Percentiles rank a stretch among this genome's conserved stretches.
phyloP scores from a whole-genome alignment of 2,113 vertebrate species.

The Cavia aperea region DNA sequence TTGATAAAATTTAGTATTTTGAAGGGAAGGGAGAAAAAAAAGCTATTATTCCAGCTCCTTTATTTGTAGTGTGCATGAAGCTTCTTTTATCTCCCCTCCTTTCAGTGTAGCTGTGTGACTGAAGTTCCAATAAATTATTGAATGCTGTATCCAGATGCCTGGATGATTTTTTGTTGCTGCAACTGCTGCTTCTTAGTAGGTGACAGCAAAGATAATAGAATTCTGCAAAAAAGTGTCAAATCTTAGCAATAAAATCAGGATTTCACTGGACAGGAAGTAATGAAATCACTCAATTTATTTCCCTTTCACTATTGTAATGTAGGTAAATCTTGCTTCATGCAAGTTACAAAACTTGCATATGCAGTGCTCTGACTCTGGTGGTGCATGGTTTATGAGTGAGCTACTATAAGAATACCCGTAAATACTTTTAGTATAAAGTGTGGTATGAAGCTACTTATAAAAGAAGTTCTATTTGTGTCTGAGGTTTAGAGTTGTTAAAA shows the following conservation, averaged over 20 bases:
- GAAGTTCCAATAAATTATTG: conserved; percentile 58
- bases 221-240: conserved; percentile 28
- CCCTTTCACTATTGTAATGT: conserved; percentile 2
- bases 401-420: not conserved
- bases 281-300: conserved; percentile 42
- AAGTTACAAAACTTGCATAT: not conserved
- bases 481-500: not conserved
- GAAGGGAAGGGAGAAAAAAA: not conserved
- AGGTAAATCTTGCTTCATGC: not conserved
- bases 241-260: conserved; percentile 35
- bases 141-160: conserved; percentile 51
- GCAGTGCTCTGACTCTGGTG: not conserved
- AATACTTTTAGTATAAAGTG: conserved; percentile 10
- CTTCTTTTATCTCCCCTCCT: conserved; percentile 55
- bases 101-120: conserved; percentile 41
- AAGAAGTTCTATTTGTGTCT: not conserved
- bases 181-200: not conserved
- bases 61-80: conserved; percentile 48
- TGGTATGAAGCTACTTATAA: not conserved
- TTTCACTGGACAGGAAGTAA: conserved; percentile 43
- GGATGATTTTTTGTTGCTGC: conserved; percentile 6
- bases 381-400: not conserved
- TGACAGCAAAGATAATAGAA: not conserved
- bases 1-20: conserved; percentile 74
- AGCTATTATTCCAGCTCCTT: conserved; percentile 39